Evolutionary conservation across 2,113 vertebrate species (phyloP).

Genomic region (Gasterosteus nipponicus): DNA sequence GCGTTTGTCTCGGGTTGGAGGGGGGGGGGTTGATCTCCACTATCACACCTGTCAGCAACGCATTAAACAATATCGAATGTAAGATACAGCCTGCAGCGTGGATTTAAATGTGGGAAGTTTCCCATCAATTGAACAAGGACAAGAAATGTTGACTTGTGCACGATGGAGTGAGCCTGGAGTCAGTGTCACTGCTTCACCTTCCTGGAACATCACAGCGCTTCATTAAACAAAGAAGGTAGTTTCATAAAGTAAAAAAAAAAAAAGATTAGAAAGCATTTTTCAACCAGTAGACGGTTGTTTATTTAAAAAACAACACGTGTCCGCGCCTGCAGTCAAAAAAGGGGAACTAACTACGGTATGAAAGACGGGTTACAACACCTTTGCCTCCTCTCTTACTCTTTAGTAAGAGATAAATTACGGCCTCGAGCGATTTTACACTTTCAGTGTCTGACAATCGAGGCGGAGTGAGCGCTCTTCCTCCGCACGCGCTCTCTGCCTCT

Average conservation of each 20-base stretch:
- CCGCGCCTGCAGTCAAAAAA: not conserved
- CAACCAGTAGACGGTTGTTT: too few relatives aligned
- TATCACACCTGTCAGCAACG: constrained; percentile 46
- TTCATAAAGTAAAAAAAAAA: not conserved
- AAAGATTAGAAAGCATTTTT: too few relatives aligned
- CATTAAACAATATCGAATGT: constrained; percentile 48
- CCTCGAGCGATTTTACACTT: not conserved
- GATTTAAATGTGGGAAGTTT: constrained; percentile 27
- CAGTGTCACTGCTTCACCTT: not conserved
- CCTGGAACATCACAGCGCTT: not conserved
- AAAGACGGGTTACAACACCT: too few relatives aligned
- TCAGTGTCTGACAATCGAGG: not conserved
- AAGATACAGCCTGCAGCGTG: constrained; percentile 33
- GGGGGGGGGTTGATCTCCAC: constrained; percentile 35
- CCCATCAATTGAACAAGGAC: constrained; percentile 18
- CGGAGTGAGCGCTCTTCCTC: constrained; percentile 39
- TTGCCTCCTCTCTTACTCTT: too few relatives aligned
- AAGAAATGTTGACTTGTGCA: not conserved
- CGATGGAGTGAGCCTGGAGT: not conserved
- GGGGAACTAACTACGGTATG: not conserved
- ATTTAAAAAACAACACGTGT: too few relatives aligned
- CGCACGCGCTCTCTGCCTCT: not conserved
- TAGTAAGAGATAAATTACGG: not conserved
- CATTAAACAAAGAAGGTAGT: not conserved
- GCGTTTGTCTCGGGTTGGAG: constrained; percentile 35